Evolutionary conservation across 2,888 invertebrate genomes (phyloP).

Genomic region (Coremacera marginata): DNA sequence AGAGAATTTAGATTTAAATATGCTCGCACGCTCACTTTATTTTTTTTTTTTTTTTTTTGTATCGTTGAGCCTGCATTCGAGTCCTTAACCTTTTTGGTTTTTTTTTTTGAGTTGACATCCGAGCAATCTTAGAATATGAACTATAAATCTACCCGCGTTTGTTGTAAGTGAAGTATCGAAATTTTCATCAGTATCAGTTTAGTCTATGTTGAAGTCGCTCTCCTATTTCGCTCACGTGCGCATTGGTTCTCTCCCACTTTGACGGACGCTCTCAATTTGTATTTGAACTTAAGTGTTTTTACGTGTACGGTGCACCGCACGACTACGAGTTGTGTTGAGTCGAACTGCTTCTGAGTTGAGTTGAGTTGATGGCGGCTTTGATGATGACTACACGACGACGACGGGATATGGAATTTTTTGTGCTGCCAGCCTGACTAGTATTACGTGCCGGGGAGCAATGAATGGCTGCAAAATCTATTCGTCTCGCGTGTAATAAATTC

Average conservation of each 20-base stretch:
- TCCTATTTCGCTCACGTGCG: constrained; percentile 46
- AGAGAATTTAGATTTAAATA: not conserved
- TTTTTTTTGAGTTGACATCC: not conserved
- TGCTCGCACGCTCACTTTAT: not conserved
- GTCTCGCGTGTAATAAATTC: constrained; percentile 53
- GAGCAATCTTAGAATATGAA: not conserved
- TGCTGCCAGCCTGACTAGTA: constrained; percentile 64
- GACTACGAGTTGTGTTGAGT: constrained; percentile 46
- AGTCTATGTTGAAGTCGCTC: not conserved
- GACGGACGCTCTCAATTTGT: not conserved
- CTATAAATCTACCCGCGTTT: not conserved
- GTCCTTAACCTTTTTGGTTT: not conserved
- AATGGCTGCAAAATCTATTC: constrained; percentile 60
- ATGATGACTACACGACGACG: constrained; percentile 54
- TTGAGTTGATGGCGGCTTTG: constrained; percentile 53
- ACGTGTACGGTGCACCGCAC: constrained; percentile 65
- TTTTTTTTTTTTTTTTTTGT: not conserved
- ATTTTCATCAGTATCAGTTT: constrained; percentile 43
- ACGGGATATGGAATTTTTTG: constrained; percentile 68
- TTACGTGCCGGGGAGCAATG: constrained; percentile 68
- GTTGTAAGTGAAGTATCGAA: not conserved
- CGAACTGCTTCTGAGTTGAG: constrained; percentile 55
- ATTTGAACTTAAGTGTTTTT: constrained; percentile 59
- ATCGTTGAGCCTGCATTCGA: not conserved
- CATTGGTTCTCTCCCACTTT: constrained; percentile 1